Percentiles rank a stretch among this genome's conserved stretches.
Conservation (phyloP, 2,888 invertebrate genomes). For the Agrotis ipsilon region DNA sequence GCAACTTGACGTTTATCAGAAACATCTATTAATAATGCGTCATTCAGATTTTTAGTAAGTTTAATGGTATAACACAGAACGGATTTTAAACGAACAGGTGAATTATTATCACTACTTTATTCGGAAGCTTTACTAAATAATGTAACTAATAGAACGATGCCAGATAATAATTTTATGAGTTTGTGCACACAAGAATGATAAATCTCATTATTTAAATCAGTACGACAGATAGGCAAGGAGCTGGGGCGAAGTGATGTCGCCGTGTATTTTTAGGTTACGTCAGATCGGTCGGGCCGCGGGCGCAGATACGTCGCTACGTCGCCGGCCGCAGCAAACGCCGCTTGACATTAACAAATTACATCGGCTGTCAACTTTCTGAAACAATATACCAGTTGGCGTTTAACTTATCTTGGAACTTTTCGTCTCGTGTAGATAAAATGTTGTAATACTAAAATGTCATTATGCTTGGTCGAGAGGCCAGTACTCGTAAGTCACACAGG, state of each 20-base stretch:
- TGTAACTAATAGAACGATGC: constrained; percentile 81
- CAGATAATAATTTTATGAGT: constrained; percentile 79
- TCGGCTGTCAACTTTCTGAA: constrained; percentile 88
- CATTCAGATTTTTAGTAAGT: constrained; percentile 77
- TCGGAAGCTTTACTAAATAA: constrained; percentile 82
- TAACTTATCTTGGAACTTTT: constrained; percentile 89
- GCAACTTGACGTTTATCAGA: constrained; percentile 75
- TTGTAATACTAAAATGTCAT: constrained; percentile 91
- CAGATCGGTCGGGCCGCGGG: constrained; percentile 73
- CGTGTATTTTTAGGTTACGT: constrained; percentile 85
- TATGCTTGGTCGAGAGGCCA: constrained; percentile 83
- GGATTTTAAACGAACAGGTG: constrained; percentile 78
- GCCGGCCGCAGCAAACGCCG: constrained; percentile 72
- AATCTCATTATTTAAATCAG: constrained; percentile 84
- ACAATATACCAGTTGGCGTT: constrained; percentile 90
- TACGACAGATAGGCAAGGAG: constrained; percentile 78
- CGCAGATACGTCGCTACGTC: constrained; percentile 73
- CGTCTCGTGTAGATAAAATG: constrained; percentile 89
- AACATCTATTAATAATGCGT: constrained; percentile 80
- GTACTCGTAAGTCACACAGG: constrained; percentile 82
- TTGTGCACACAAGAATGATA: constrained; percentile 80
- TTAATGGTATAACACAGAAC: constrained; percentile 76
- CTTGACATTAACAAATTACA: constrained; percentile 90
- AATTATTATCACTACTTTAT: constrained; percentile 80
- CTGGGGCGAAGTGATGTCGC: constrained; percentile 66